Base-by-base conservation (phyloP, 2,113 vertebrate genomes). In the Muntiacus muntjak region DNA sequence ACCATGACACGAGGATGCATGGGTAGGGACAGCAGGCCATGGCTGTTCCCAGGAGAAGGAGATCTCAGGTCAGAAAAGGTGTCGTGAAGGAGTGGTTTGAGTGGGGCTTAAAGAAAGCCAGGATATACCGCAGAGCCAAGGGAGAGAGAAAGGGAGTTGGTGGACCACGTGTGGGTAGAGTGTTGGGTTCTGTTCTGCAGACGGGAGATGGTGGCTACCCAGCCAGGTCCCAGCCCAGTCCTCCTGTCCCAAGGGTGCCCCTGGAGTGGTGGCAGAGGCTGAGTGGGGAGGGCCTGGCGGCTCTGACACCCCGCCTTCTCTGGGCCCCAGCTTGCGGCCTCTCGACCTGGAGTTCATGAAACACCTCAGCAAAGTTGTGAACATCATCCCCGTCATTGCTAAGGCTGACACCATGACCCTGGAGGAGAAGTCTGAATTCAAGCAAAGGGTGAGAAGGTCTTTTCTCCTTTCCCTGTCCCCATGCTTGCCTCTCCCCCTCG, bases 301-400 rank as follows among this genome's bases (percentile, higher is more conserved):
- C 30, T 40, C 67, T 98, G 95, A 94, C 83, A 0, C 67, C 85
- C 94, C 5, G 21, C 98, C 82, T 89, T 90, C 96, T 96, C 97
- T 94, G 97, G 98, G 85, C 87, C 98, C 58, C 98, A 99, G 99
- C 97, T 99, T 99, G 96, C 99, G 99, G 84, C 99, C 99, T 95
- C 99, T 99, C 19, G 99, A 99, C 93, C 90, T 99, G 28, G 99
- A 99, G 98, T 99, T 99, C 97, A 99, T 99, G 99, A 99, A 99
- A 96, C 99, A 99, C 96, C 98, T 99, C 98, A 99, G 99, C 99
- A 99, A 99, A 96, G 99, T 99, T 4, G 99, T 99, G 97, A 99
- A 99, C 98, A 99, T 99, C 98, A 99, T 99, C 95, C 99, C 99
- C 0, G 98, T 99, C 96, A 99, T 99, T 6, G 99, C 99, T 92